These are phyloP conservation scores for Cyprinodon tularosa DNA, from an alignment of 2,113 vertebrate genomes.

Conservation along the genomic window DNA sequence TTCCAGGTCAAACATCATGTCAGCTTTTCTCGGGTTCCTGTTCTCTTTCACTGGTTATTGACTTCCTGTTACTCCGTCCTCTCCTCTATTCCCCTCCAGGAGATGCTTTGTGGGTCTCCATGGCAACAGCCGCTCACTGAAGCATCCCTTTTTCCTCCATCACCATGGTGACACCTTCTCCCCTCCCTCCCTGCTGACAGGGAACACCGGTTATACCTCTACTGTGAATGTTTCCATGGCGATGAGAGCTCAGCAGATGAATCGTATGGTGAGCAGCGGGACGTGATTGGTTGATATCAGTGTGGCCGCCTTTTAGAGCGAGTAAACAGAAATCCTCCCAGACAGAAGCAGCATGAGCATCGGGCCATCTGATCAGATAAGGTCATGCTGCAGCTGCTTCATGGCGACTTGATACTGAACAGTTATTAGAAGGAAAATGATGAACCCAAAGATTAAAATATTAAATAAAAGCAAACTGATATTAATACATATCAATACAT, in stretches of 20 bases:
- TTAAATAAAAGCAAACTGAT: not conserved
- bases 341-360: not conserved
- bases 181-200: not conserved
- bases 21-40: not conserved
- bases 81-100: conserved; percentile 1
- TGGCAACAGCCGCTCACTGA: conserved; percentile 57
- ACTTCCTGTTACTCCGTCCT: conserved; percentile 22
- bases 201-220: conserved; percentile 35
- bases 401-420: not conserved
- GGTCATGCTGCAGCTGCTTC: not conserved
- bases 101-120: conserved; percentile 61
- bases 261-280: not conserved
- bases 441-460: too few species aligned
- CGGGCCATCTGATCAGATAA: not conserved
- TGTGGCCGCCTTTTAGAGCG: not conserved
- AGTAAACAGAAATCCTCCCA: conserved; percentile 15
- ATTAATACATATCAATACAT: too few species aligned
- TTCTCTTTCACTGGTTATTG: not conserved
- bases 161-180: conserved; percentile 60
- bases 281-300: conserved; percentile 25
- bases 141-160: conserved; percentile 41
- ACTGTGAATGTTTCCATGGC: conserved; percentile 48
- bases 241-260: conserved; percentile 5
- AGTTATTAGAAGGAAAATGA: too few species aligned
- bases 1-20: not conserved